These are phyloP conservation scores for Ictalurus punctatus DNA, from an alignment of 2,113 vertebrate genomes.

Conservation along the genomic window DNA sequence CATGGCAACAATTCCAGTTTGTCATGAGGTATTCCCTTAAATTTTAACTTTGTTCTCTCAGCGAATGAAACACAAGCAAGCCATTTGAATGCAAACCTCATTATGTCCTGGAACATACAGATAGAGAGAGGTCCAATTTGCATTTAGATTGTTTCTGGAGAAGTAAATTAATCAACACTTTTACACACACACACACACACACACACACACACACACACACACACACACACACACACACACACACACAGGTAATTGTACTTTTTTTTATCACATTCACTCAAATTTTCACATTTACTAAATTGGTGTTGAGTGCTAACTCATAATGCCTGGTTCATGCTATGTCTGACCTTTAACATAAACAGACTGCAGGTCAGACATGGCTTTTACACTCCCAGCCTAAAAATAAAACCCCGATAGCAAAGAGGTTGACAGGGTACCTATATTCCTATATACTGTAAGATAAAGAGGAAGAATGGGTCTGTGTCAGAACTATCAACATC, in stretches of 20 bases:
- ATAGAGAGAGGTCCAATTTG: constrained; percentile 78
- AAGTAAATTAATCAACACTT: constrained; percentile 77
- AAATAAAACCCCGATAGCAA: not conserved
- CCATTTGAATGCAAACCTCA: constrained; percentile 77
- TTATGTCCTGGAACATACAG: constrained; percentile 74
- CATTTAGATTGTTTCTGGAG: constrained; percentile 81
- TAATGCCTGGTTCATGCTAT: not conserved
- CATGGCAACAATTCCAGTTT: constrained; percentile 62
- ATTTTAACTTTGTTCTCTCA: constrained; percentile 69
- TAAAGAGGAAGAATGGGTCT: not conserved
- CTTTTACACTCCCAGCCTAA: not conserved
- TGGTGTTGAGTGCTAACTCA: constrained; percentile 8
- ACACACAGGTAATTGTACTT: constrained; percentile 31
- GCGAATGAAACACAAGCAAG: constrained; percentile 68
- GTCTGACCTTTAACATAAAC: constrained; percentile 2
- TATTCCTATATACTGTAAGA: not conserved
- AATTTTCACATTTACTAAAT: constrained; percentile 34
- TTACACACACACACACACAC: constrained; percentile 41
- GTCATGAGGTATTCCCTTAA: constrained; percentile 64
- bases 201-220: constrained; percentile 30
- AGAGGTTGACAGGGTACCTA: not conserved
- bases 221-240: constrained; percentile 45
- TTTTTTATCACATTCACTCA: constrained; percentile 24
- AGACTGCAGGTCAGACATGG: not conserved
- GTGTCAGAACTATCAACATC: not conserved